A percentile compares a stretch with the other conserved stretches of the same genome.
phyloP scores from a whole-genome alignment of 2,113 vertebrate species.

The Pelodiscus sinensis region DNA sequence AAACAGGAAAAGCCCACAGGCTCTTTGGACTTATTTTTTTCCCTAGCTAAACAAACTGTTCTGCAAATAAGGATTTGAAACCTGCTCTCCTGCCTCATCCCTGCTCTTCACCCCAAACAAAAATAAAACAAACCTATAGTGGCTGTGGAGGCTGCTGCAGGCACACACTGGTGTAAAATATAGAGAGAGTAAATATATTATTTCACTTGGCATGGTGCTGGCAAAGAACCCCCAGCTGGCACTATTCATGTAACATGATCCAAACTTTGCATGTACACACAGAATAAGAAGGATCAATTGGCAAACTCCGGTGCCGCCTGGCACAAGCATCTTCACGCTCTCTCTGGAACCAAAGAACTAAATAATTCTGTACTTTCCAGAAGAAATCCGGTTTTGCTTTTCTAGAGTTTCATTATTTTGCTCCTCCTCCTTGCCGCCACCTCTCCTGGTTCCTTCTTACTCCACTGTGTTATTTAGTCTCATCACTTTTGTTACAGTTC shows the following conservation, averaged over 20 bases:
- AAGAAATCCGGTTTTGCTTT: conserved; percentile 83
- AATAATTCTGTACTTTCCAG: conserved; percentile 85
- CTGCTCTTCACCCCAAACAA: conserved; percentile 82
- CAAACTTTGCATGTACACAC: conserved; percentile 94
- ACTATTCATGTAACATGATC: conserved; percentile 96
- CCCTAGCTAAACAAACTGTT: conserved; percentile 81
- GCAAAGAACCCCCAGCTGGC: conserved; percentile 89
- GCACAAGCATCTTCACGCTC: conserved; percentile 89
- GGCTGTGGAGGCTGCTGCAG: conserved; percentile 94
- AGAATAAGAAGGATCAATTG: conserved; percentile 94
- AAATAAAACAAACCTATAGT: conserved; percentile 84
- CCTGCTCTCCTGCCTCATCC: conserved; percentile 83
- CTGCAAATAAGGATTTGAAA: conserved; percentile 83
- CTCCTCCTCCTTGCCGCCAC: conserved; percentile 74
- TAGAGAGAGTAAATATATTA: conserved; percentile 91
- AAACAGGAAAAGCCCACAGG: conserved; percentile 85
- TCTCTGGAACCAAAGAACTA: conserved; percentile 86
- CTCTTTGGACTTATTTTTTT: conserved; percentile 86
- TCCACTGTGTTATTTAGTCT: conserved; percentile 90
- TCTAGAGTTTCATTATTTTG: conserved; percentile 78
- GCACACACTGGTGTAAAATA: conserved; percentile 99
- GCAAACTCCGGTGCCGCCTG: conserved; percentile 95
- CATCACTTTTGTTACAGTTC: conserved; percentile 86
- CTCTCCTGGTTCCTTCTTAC: conserved; percentile 73
- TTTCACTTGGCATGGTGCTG: conserved; percentile 96